Percentiles rank a stretch among this genome's conserved stretches.
Conservation (phyloP, 2,888 invertebrate species). For the Seira sanloemensis region DNA sequence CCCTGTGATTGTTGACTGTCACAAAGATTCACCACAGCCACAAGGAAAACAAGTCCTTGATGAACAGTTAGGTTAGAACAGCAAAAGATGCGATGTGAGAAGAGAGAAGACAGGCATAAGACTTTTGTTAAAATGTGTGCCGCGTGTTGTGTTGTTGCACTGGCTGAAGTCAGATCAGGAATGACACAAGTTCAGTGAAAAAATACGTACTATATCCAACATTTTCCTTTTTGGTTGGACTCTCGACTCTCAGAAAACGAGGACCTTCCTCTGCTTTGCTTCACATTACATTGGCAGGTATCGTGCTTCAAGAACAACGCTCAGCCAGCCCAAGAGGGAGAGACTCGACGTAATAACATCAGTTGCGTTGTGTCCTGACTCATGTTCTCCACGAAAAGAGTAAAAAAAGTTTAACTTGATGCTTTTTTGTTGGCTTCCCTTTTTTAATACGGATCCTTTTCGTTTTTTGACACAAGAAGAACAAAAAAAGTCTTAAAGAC, state of each 20-base stretch:
- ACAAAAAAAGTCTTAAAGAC: conserved; percentile 22
- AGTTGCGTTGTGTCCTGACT: background rate
- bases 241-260: background rate
- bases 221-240: background rate
- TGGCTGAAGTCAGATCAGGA: conserved; percentile 53
- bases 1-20: too few relatives aligned
- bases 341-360: too few relatives aligned
- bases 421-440: conserved; percentile 8
- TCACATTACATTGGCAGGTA: conserved; percentile 25
- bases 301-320: conserved; percentile 2
- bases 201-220: conserved; percentile 27
- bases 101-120: background rate
- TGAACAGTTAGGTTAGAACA: conserved; percentile 36
- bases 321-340: too few relatives aligned
- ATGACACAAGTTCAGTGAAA: conserved; percentile 48
- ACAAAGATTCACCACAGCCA: background rate
- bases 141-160: conserved; percentile 39
- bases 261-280: background rate
- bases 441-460: background rate
- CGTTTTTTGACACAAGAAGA: background rate
- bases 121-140: conserved; percentile 22
- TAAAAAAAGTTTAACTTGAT: conserved; percentile 29
- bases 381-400: background rate
- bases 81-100: background rate
- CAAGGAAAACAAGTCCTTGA: conserved; percentile 35